Conservation (phyloP, 2,797 vertebrate species). For the Carapus acus region DNA sequence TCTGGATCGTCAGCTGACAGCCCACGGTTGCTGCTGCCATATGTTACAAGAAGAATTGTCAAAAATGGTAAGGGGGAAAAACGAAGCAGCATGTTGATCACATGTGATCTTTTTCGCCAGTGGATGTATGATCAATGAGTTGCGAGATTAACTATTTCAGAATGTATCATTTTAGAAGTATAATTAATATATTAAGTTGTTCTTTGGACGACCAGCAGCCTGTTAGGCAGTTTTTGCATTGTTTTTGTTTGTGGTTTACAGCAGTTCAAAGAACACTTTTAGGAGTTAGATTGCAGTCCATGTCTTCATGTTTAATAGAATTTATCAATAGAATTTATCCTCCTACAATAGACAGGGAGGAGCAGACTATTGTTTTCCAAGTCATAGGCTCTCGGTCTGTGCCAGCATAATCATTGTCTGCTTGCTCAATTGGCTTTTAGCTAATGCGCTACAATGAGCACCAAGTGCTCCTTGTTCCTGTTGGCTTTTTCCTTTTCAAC, state of each 20-base stretch:
- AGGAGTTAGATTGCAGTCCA: no score
- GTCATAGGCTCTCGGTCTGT: background rate
- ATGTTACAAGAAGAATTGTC: conserved; percentile 5
- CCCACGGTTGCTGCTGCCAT: conserved; percentile 21
- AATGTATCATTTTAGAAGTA: no score
- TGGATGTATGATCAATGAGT: no score
- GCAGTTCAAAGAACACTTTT: background rate
- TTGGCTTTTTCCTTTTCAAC: no score
- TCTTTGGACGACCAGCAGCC: background rate
- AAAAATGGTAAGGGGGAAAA: no score
- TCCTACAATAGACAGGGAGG: background rate
- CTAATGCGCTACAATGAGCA: background rate
- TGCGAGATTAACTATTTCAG: no score
- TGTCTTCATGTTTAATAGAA: background rate
- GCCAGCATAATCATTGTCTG: conserved; percentile 7
- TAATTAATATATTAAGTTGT: background rate
- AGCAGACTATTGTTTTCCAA: background rate
- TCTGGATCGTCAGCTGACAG: conserved; percentile 23
- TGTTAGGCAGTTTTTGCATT: background rate
- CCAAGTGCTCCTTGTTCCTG: background rate
- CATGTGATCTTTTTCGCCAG: no score
- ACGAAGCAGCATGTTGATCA: no score
- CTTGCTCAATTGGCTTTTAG: conserved; percentile 2
- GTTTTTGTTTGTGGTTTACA: background rate
- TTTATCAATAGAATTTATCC: background rate